phyloP scores from a whole-genome alignment of 2,797 vertebrate genomes.

The Jordanella pulchra region DNA sequence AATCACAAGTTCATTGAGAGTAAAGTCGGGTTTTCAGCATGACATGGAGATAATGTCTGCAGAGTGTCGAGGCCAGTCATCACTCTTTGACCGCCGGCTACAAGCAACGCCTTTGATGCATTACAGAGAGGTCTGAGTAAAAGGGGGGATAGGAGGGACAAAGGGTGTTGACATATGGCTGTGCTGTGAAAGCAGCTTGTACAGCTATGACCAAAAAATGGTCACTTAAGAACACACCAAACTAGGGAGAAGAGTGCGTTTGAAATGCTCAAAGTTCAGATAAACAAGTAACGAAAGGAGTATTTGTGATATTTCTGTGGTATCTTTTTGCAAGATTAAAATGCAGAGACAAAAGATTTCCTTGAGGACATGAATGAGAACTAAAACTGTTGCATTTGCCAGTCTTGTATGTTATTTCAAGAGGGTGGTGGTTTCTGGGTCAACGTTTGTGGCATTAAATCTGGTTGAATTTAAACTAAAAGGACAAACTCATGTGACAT shows the following conservation, averaged over 20 bases:
- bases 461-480: not conserved
- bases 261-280: slow-evolving; percentile 1
- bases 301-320: not conserved
- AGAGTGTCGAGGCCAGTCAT: slow-evolving; percentile 17
- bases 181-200: slow-evolving; percentile 1
- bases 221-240: not conserved
- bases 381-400: not conserved
- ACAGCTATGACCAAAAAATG: not conserved
- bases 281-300: not conserved
- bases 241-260: not conserved
- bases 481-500: not conserved
- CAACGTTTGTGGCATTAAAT: not conserved
- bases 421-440: not conserved
- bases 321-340: not conserved
- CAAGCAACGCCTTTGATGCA: slow-evolving; percentile 46
- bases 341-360: not conserved
- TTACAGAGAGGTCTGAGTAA: slow-evolving; percentile 38
- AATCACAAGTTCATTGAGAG: not conserved
- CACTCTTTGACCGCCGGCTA: slow-evolving; percentile 17
- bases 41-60: slow-evolving; percentile 43
- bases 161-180: slow-evolving; percentile 8
- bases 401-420: not conserved
- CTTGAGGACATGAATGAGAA: not conserved
- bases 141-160: slow-evolving; percentile 47
- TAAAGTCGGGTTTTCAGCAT: slow-evolving; percentile 1